phyloP scores from a whole-genome alignment of 2,797 vertebrate genomes.

The Champsocephalus esox region DNA sequence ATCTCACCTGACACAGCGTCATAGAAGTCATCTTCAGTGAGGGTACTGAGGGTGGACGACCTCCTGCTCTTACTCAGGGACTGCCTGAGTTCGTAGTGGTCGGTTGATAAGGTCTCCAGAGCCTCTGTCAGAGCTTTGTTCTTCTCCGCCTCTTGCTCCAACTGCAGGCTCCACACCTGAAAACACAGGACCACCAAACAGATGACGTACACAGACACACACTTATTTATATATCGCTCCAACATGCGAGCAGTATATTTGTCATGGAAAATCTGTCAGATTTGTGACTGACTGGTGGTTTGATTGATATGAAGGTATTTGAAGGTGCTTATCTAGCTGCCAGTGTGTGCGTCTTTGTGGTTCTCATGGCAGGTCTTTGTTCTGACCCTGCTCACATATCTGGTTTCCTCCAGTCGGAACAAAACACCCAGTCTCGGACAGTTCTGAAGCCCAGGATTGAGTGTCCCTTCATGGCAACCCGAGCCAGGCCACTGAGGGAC shows the following conservation, averaged over 20 bases:
- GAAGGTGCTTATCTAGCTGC: slow-evolving; percentile 21
- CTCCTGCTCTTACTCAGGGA: slow-evolving; percentile 84
- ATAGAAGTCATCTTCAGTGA: slow-evolving; percentile 94
- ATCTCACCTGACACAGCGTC: slow-evolving; percentile 92
- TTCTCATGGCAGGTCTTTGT: slow-evolving; percentile 63
- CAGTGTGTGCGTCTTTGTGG: slow-evolving; percentile 24
- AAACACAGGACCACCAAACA: slow-evolving; percentile 42
- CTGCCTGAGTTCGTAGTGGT: slow-evolving; percentile 90
- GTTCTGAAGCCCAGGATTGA: slow-evolving; percentile 62
- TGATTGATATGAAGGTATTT: slow-evolving; percentile 25
- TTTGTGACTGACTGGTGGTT: slow-evolving; percentile 25
- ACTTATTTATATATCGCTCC: background rate
- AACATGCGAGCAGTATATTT: background rate
- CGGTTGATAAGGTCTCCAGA: slow-evolving; percentile 89
- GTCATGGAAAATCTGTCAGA: background rate
- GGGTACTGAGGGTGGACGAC: slow-evolving; percentile 81
- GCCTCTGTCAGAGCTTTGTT: slow-evolving; percentile 93
- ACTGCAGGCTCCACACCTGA: slow-evolving; percentile 92
- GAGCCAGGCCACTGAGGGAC: slow-evolving; percentile 64
- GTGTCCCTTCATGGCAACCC: slow-evolving; percentile 76
- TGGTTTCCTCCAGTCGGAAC: slow-evolving; percentile 74
- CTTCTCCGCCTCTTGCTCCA: slow-evolving; percentile 93
- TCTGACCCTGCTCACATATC: slow-evolving; percentile 66
- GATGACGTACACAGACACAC: slow-evolving; percentile 9
- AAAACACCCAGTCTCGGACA: slow-evolving; percentile 73